These are phyloP conservation scores for Lycaon pictus DNA, from an alignment of 2,113 vertebrate genomes.

Conservation along the genomic window DNA sequence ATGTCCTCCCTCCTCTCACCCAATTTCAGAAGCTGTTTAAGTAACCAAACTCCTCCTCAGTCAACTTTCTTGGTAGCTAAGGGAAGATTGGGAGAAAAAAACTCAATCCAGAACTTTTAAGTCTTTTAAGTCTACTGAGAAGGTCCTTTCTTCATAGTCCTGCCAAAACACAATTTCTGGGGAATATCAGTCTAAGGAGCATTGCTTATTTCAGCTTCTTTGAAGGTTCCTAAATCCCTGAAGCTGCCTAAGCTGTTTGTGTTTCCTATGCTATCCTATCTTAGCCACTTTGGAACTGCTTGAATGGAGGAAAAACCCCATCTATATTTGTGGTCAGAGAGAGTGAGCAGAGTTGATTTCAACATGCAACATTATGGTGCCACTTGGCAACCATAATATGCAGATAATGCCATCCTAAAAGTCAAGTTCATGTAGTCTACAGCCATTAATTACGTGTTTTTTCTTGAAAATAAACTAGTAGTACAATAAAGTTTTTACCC, in stretches of 20 bases:
- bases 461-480: slow-evolving; percentile 6
- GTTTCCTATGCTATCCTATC: background rate
- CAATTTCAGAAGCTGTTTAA: background rate
- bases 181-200: background rate
- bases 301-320: slow-evolving; percentile 58
- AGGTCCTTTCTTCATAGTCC: background rate
- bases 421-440: slow-evolving; percentile 43
- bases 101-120: background rate
- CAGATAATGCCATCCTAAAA: slow-evolving; percentile 54
- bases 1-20: background rate
- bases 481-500: slow-evolving; percentile 48
- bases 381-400: slow-evolving; percentile 60
- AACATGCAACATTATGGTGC: slow-evolving; percentile 34
- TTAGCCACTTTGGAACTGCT: slow-evolving; percentile 44
- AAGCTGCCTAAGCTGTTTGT: slow-evolving; percentile 22
- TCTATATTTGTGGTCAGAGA: slow-evolving; percentile 59
- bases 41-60: background rate
- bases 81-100: background rate
- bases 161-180: slow-evolving; percentile 39
- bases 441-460: slow-evolving; percentile 68
- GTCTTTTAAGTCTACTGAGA: slow-evolving; percentile 5
- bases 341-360: slow-evolving; percentile 59
- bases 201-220: slow-evolving; percentile 55
- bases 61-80: background rate
- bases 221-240: background rate